Percentiles rank a stretch among this genome's conserved stretches.
Evolutionary conservation across 2,888 invertebrate species (phyloP).

Genomic region (Blomia tropicalis): DNA sequence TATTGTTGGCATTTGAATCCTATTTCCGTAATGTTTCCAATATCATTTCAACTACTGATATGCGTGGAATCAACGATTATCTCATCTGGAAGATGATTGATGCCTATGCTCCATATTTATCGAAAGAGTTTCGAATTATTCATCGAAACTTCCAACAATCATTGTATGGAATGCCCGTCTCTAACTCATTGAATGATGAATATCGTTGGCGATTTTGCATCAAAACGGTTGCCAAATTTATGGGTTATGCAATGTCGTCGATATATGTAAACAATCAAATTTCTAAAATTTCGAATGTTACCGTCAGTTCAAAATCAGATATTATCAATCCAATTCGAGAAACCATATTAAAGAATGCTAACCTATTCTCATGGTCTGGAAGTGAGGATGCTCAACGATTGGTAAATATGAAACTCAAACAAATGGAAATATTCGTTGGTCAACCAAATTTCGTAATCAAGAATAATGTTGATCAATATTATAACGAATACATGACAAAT

Average conservation of each 20-base stretch:
- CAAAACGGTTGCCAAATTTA: conserved; percentile 38
- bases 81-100: conserved; percentile 45
- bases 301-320: neutral
- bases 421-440: conserved; percentile 25
- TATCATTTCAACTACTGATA: conserved; percentile 41
- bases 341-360: conserved; percentile 12
- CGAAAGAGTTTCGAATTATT: conserved; percentile 35
- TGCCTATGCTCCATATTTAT: conserved; percentile 43
- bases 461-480: conserved; percentile 25
- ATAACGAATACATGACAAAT: conserved; percentile 26
- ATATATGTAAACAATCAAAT: conserved; percentile 36
- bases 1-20: conserved; percentile 41
- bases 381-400: conserved; percentile 14
- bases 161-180: conserved; percentile 15
- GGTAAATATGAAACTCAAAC: conserved; percentile 24
- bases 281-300: conserved; percentile 17
- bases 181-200: conserved; percentile 7
- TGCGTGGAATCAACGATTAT: conserved; percentile 45
- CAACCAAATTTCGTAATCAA: conserved; percentile 26
- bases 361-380: conserved; percentile 17
- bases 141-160: conserved; percentile 26
- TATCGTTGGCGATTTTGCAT: conserved; percentile 43
- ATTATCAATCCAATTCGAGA: conserved; percentile 14
- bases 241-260: conserved; percentile 40
- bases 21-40: conserved; percentile 42